Evolutionary conservation across 2,888 invertebrate species (phyloP), one percentile per base, ranked within the genome.

Genomic region (Neelides folsomi): DNA sequence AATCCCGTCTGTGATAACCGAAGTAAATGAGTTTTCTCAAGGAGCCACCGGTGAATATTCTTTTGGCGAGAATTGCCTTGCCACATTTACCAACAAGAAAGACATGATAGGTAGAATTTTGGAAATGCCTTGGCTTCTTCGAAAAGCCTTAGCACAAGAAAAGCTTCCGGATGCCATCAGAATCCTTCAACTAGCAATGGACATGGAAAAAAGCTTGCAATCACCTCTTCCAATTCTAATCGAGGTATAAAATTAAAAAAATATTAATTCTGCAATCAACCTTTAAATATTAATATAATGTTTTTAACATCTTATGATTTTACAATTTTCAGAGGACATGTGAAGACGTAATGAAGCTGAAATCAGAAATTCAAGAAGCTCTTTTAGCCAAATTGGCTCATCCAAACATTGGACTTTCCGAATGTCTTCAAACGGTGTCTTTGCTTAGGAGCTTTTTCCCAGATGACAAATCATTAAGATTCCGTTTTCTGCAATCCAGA

Each of bases 381-480:
- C 48, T 63, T 15, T 51, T 63, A 1, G 44, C 49, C 13, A 61
- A 61, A 49, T 51, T 63, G 3, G 58, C 61, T 13, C 61, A 60
- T n/a, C 59, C 59, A 9, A 57, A 49, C 13, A 63, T 63, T 39
- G 59, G 59, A 1, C 49, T 63, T 8, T 63, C 63, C 4, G 63
- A 63, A 27, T 63, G 63, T 36, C 54, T 63, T 10, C 63, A 63
- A 51, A 61, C 63, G 0, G 60, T 63, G 8, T 61, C 61, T 5
- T 46, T 61, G 8, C 53, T 63, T 6, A 47, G 63, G 38, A 63
- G 58, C 37, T 63, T 63, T 36, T 63, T 63, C 47, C 59, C 61
- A 1, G 61, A 61, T 43, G 63, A 63, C 49, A 57, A 61, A 43
- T 57, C 60, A 4, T 46, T 63, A 1, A 38, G 63, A 16, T 63